Base-by-base conservation (phyloP, 64 coral and sea anemone species). In the Acropora tenuis region DNA sequence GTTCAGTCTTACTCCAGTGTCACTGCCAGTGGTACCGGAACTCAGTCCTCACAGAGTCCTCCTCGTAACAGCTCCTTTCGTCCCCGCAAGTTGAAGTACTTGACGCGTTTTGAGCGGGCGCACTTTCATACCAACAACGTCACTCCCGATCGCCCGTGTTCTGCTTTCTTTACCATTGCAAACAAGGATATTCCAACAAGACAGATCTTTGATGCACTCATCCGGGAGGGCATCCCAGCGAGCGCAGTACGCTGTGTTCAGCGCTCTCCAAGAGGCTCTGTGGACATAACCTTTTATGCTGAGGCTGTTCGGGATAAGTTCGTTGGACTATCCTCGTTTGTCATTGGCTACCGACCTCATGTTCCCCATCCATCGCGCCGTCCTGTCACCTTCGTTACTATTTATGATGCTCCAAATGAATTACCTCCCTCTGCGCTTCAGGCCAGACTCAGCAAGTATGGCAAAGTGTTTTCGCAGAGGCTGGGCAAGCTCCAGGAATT, bases 51-150 rank as follows among this genome's bases (percentile, higher is more conserved):
- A n/a, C n/a, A n/a, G n/a, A n/a, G n/a, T n/a, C n/a, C n/a, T n/a
- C n/a, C n/a, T n/a, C n/a, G n/a, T n/a, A n/a, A n/a, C n/a, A n/a
- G 2, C 17, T 18, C 17, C 0, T 9, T 13, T 0, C 11, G 11
- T 1, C 1, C 17, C 12, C 63, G 12, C 12, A 18, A 15, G 10
- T 55, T 10, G 1, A n/a, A n/a, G n/a, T 55, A 55, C 52, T 15
- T 68, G 63, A 11, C 74, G 1, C 41, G 12, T 8, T 46, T 76
- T 12, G 75, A 77, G 6, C 9, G 15, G 4, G 75, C 47, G 0
- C 17, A 20, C 19, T 77, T 77, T 48, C 9, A 77, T 77, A 10
- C 75, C 0, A 1, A 15, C 0, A 77, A 77, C 3, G 11, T 47
- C 0, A 17, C 11, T 1, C 75, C 75, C 18, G 75, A 77, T 3